Percentiles rank a stretch among this genome's conserved stretches.
These are phyloP conservation scores for Volucella inanis DNA, from an alignment of 2,888 invertebrate species.

Conservation along the genomic window DNA sequence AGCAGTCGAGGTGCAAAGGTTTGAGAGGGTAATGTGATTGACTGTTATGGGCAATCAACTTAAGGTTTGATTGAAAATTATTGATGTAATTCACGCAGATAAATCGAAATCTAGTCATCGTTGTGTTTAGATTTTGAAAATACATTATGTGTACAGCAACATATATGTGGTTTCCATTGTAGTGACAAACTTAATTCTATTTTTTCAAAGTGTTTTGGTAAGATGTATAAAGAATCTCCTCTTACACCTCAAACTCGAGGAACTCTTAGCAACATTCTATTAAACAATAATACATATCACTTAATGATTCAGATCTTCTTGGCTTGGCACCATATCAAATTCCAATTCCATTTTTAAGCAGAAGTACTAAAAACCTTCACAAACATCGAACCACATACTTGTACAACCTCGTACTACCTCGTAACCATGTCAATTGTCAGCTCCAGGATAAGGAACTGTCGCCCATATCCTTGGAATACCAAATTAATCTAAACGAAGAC, in stretches of 20 bases:
- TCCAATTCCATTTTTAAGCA: constrained; percentile 32
- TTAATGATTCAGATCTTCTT: constrained; percentile 50
- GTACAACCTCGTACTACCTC: constrained; percentile 39
- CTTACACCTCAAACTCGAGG: neutral
- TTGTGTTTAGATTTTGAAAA: constrained; percentile 29
- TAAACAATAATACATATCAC: constrained; percentile 43
- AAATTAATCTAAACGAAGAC: constrained; percentile 73
- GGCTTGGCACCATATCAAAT: constrained; percentile 52
- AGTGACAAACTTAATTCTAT: too few species aligned
- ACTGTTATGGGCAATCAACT: constrained; percentile 74
- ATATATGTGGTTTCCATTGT: too few species aligned
- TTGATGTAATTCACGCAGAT: constrained; percentile 52
- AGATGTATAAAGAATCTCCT: neutral
- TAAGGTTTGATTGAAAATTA: constrained; percentile 71
- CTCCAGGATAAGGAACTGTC: constrained; percentile 60
- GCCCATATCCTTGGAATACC: constrained; percentile 61
- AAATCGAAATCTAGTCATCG: constrained; percentile 58
- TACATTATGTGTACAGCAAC: constrained; percentile 10
- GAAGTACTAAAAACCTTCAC: neutral
- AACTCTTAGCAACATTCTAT: constrained; percentile 25
- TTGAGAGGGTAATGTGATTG: constrained; percentile 64
- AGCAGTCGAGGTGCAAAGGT: constrained; percentile 37
- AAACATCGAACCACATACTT: neutral
- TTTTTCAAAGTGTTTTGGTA: too few species aligned
- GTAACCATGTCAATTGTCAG: constrained; percentile 51